Evolutionary conservation across 2,888 invertebrate genomes (phyloP).

Genomic region (Epsilonema sp.): DNA sequence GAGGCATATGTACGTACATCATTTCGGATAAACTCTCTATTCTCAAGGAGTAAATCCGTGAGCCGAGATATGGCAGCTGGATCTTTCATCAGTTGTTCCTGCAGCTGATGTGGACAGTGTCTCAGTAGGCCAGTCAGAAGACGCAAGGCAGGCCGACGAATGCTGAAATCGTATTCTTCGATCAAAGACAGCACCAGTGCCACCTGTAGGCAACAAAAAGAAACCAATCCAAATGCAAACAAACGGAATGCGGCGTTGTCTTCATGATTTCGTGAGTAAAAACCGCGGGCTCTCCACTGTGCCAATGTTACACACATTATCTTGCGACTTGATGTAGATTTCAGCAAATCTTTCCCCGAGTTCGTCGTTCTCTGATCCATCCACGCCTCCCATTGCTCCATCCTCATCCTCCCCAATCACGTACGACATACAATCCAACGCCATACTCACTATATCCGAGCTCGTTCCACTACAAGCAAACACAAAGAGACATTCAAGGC

Average conservation of each 20-base stretch:
- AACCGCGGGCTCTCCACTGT: too few relatives aligned
- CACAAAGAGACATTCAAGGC: too few relatives aligned
- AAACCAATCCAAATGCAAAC: slow-evolving; percentile 15
- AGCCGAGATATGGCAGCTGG: slow-evolving; percentile 83
- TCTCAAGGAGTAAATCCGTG: slow-evolving; percentile 83
- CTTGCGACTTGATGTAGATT: slow-evolving; percentile 31
- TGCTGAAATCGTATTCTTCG: slow-evolving; percentile 79
- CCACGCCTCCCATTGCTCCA: slow-evolving; percentile 19
- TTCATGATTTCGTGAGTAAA: too few relatives aligned
- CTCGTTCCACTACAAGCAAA: too few relatives aligned
- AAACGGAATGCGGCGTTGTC: slow-evolving; percentile 28
- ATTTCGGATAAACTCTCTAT: slow-evolving; percentile 80
- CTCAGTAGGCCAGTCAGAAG: slow-evolving; percentile 65
- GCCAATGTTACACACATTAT: slow-evolving; percentile 30
- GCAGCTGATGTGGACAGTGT: slow-evolving; percentile 45
- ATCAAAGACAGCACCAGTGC: slow-evolving; percentile 48
- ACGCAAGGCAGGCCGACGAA: slow-evolving; percentile 70
- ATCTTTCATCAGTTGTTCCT: slow-evolving; percentile 36
- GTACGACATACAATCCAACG: slow-evolving; percentile 73
- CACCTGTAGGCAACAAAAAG: slow-evolving; percentile 2
- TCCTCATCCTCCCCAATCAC: slow-evolving; percentile 44
- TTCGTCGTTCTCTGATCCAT: slow-evolving; percentile 28
- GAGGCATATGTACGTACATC: slow-evolving; percentile 44
- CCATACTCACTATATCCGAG: slow-evolving; percentile 72
- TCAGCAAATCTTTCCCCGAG: slow-evolving; percentile 36